These are phyloP conservation scores for Rhagonycha fulva DNA, from an alignment of 2,888 invertebrate genomes.

Conservation along the genomic window DNA sequence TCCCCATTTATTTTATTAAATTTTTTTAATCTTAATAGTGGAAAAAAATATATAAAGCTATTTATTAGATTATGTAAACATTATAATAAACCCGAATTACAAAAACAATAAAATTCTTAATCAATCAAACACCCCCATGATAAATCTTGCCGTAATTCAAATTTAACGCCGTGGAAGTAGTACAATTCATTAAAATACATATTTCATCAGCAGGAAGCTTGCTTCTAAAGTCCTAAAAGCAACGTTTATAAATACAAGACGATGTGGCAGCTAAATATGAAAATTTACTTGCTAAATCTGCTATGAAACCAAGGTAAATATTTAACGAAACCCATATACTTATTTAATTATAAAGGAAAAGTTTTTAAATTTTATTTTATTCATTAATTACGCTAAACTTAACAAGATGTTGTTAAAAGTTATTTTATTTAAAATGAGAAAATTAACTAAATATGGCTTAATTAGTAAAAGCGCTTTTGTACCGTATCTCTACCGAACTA, in stretches of 20 bases:
- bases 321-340: neutral
- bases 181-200: constrained; percentile 15
- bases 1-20: too few species aligned
- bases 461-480: neutral
- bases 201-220: constrained; percentile 14
- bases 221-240: constrained; percentile 6
- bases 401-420: neutral
- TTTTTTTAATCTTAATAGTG: too few species aligned
- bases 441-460: neutral
- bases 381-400: neutral
- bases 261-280: constrained; percentile 9
- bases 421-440: neutral
- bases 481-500: neutral
- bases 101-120: neutral
- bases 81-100: neutral
- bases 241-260: constrained; percentile 14
- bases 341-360: neutral
- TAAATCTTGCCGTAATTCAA: constrained; percentile 3
- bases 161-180: constrained; percentile 9
- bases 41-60: too few species aligned
- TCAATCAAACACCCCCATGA: neutral
- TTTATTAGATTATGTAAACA: too few species aligned
- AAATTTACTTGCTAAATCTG: constrained; percentile 14
- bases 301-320: neutral
- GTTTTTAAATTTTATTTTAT: neutral